These are phyloP conservation scores for Ectropis crepuscularia DNA, from an alignment of 2,888 invertebrate species.

Conservation along the genomic window DNA sequence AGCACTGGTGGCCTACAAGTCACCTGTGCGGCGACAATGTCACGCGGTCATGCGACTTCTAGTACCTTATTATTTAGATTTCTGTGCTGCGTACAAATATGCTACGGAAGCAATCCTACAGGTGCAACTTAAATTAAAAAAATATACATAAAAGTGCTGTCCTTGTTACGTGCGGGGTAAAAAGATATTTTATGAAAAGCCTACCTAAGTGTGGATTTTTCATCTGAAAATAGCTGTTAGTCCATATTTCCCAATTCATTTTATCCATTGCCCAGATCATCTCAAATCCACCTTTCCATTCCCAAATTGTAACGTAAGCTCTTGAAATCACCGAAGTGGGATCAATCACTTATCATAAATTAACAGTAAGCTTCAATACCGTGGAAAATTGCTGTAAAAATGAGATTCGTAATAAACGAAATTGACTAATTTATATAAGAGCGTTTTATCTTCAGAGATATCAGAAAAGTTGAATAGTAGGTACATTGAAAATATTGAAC, in stretches of 20 bases:
- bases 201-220: no score
- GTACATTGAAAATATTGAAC: neutral
- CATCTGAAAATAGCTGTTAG: no score
- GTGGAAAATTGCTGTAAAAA: slow-evolving; percentile 21
- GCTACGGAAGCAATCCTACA: no score
- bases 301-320: slow-evolving; percentile 7
- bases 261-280: neutral
- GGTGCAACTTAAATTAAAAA: no score
- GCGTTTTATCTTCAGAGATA: neutral
- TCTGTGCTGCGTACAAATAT: no score
- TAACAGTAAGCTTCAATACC: slow-evolving; percentile 12
- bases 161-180: no score
- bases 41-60: no score
- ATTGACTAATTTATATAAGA: slow-evolving; percentile 15
- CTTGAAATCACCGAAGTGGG: slow-evolving; percentile 19
- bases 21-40: no score
- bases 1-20: no score
- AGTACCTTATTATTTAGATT: no score
- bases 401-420: slow-evolving; percentile 8
- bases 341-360: slow-evolving; percentile 4
- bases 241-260: neutral
- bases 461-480: neutral
- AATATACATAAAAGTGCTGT: no score
- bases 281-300: neutral
- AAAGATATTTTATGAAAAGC: no score